Base-by-base conservation (phyloP, 1,140 invertebrate genomes). In the Ptiloglossa arizonensis region DNA sequence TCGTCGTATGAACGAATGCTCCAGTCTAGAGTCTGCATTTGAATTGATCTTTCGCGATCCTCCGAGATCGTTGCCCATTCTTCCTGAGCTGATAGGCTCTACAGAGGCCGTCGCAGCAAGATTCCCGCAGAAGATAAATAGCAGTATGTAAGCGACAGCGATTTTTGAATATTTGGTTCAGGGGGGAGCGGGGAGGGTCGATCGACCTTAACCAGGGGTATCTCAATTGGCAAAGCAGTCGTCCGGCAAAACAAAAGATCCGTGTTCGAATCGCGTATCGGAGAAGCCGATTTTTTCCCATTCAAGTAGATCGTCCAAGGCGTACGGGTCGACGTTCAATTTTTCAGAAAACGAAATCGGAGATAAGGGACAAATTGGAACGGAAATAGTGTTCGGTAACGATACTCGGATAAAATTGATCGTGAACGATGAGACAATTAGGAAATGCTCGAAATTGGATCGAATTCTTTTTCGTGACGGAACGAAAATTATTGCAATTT, bases 101-200 rank as follows among this genome's bases (percentile, higher is more conserved):
- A 29, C 54, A 2, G 54, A 57, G 27, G 27, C 27, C 54, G 54
- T 57, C 54, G 15, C 17, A 9, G 54, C 27, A 32, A 57, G 54
- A 57, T 57, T 29, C 27, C 32, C 54, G 54, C 17, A 15, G 27
- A 57, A 57, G 54, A 57, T 57, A 57, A 57, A 57, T 57, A 57
- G 54, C 54, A 2, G 15, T 57, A 57, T 57, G 54, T 17, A 57
- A 57, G 54, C 54, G 54, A 57, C 54, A 57, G 54, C 27, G 54
- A 32, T 57, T 32, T 57, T 29, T 57, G 54, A 57, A 57, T 57
- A 57, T 57, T 57, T 15, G 27, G 54, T 27, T 56, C 6, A 5
- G 54, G 27, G 27, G 15, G 4, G 54, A 32, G 19, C n/a, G n/a
- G n/a, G n/a, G n/a, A n/a, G 54, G 19, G 32, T 32, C 54, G 54